Conservation (phyloP, 2,888 invertebrate genomes). For the Arrhopalites spinosus region DNA sequence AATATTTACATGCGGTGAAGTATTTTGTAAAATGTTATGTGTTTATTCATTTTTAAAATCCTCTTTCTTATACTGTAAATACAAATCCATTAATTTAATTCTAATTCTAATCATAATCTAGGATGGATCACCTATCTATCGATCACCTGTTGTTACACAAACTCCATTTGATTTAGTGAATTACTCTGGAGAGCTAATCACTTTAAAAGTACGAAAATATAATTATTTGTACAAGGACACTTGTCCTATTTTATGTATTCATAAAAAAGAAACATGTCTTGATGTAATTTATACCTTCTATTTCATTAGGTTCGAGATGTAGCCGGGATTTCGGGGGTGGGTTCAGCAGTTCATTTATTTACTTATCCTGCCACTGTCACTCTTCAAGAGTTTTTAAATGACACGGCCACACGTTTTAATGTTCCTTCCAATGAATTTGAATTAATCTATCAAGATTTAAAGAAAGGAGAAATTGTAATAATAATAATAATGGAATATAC, state of each 20-base stretch:
- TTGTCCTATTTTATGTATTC: too few species aligned
- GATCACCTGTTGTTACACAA: too few species aligned
- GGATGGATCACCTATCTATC: background rate
- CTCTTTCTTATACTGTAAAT: background rate
- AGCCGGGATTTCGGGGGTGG: constrained; percentile 32
- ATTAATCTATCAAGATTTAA: constrained; percentile 46
- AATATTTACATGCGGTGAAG: background rate
- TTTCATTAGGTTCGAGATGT: constrained; percentile 52
- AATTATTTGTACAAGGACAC: too few species aligned
- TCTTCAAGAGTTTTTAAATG: constrained; percentile 42
- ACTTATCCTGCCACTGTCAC: constrained; percentile 34
- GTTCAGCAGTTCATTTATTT: constrained; percentile 35
- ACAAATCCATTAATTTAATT: too few species aligned
- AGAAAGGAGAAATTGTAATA: constrained; percentile 41
- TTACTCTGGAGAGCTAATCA: constrained; percentile 20
- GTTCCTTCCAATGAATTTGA: constrained; percentile 44
- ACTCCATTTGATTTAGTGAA: background rate
- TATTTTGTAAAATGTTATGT: background rate
- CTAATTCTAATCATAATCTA: too few species aligned
- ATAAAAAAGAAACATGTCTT: too few species aligned
- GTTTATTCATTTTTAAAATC: background rate
- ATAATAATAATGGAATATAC: background rate
- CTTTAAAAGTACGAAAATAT: constrained; percentile 36
- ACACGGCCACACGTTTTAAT: constrained; percentile 40
- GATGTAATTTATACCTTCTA: too few species aligned